Evolutionary conservation across 2,797 vertebrate species (phyloP).

Genomic region (Phaenicophaeus curvirostris): DNA sequence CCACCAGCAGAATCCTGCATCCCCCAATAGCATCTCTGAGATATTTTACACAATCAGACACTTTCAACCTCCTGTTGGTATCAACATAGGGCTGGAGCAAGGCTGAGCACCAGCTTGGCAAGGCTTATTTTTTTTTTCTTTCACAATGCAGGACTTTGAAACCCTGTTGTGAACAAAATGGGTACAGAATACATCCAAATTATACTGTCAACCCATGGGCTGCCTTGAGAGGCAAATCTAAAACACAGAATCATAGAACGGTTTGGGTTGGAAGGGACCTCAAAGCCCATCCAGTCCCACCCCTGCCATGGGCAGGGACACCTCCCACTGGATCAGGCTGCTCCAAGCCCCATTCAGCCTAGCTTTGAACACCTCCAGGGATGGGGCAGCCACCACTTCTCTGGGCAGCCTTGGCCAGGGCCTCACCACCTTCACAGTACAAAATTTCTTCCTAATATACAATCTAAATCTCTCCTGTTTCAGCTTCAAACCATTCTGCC

Average conservation of each 20-base stretch:
- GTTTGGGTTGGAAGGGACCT: too few species aligned
- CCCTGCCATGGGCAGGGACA: too few species aligned
- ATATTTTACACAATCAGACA: not conserved
- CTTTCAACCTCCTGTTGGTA: not conserved
- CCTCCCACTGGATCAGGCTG: too few species aligned
- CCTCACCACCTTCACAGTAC: too few species aligned
- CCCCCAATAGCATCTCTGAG: not conserved
- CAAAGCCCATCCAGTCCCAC: too few species aligned
- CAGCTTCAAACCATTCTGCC: too few species aligned
- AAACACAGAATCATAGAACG: not conserved
- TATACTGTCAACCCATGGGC: not conserved
- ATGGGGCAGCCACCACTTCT: too few species aligned
- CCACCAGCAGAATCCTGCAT: not conserved
- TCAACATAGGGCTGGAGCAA: not conserved
- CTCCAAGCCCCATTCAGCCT: too few species aligned
- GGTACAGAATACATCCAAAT: not conserved
- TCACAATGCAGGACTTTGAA: fast-evolving
- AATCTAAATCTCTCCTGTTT: too few species aligned
- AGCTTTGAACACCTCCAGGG: too few species aligned
- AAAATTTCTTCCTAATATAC: too few species aligned
- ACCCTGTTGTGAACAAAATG: not conserved
- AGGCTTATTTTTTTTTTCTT: fast-evolving
- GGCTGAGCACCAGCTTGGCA: not conserved
- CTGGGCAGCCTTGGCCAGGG: too few species aligned
- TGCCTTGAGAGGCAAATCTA: not conserved